Conservation (phyloP, 2,797 vertebrate genomes). For the Acipenser ruthenus region DNA sequence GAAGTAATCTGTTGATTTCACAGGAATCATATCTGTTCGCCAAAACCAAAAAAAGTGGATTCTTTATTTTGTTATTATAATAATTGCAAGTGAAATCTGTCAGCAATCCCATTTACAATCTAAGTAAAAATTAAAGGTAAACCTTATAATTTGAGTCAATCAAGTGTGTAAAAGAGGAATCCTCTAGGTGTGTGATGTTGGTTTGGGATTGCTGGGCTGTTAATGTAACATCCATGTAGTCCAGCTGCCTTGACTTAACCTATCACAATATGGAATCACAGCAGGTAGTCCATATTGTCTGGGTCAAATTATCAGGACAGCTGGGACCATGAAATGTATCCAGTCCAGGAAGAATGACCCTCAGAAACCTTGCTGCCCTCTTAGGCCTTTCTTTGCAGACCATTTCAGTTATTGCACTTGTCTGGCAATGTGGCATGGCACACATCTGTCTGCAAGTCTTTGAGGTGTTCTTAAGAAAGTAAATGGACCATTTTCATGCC, state of each 20-base stretch:
- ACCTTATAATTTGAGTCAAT: slow-evolving; percentile 26
- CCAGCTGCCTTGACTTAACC: not conserved
- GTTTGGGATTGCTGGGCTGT: slow-evolving; percentile 38
- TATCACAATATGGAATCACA: slow-evolving; percentile 43
- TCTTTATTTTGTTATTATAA: slow-evolving; percentile 14
- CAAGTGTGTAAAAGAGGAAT: slow-evolving; percentile 36
- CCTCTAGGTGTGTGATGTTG: slow-evolving; percentile 30
- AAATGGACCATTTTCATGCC: no score
- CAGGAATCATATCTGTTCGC: slow-evolving; percentile 8
- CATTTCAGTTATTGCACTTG: slow-evolving; percentile 58
- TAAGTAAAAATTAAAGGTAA: slow-evolving; percentile 16
- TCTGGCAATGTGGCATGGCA: slow-evolving; percentile 60
- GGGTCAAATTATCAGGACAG: slow-evolving; percentile 64
- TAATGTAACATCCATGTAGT: slow-evolving; percentile 22
- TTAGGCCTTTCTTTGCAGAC: slow-evolving; percentile 48
- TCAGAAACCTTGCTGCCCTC: slow-evolving; percentile 49
- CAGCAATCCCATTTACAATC: slow-evolving; percentile 23
- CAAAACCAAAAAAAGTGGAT: slow-evolving; percentile 22
- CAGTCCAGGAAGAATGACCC: slow-evolving; percentile 56
- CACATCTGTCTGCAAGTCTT: slow-evolving; percentile 38
- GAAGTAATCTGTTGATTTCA: slow-evolving; percentile 16
- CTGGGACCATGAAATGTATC: slow-evolving; percentile 62
- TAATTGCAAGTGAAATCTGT: slow-evolving; percentile 20
- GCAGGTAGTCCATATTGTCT: slow-evolving; percentile 47
- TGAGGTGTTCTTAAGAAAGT: slow-evolving; percentile 43